These are phyloP conservation scores for Oscheius sp. DNA, from an alignment of 2,888 invertebrate genomes.

Conservation along the genomic window DNA sequence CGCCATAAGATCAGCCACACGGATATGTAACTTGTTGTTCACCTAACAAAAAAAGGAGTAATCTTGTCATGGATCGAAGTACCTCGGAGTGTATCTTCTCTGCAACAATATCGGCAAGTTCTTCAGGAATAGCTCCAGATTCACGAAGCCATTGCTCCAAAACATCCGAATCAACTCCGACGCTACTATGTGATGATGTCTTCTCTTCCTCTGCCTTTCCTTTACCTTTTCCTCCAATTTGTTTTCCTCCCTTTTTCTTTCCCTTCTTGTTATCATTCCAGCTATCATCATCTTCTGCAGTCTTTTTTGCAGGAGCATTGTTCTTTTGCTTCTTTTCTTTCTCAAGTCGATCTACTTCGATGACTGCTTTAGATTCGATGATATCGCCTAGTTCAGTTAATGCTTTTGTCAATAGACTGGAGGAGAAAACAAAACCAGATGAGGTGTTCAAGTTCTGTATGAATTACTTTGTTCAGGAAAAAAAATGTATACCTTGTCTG, in stretches of 20 bases:
- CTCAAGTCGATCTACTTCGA: constrained; percentile 45
- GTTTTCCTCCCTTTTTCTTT: constrained; percentile 45
- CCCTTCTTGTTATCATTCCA: constrained; percentile 57
- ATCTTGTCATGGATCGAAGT: not conserved
- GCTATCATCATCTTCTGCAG: constrained; percentile 42
- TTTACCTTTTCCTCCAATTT: constrained; percentile 41
- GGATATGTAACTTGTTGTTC: constrained; percentile 10
- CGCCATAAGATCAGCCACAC: constrained; percentile 35
- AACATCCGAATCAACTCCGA: constrained; percentile 13
- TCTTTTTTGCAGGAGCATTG: constrained; percentile 29
- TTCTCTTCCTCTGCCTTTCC: constrained; percentile 21
- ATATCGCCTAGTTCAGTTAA: constrained; percentile 38
- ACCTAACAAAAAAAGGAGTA: no score
- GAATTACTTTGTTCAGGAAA: not conserved
- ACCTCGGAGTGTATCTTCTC: constrained; percentile 29
- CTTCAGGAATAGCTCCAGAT: constrained; percentile 39
- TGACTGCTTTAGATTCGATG: constrained; percentile 48
- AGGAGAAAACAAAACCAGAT: constrained; percentile 46
- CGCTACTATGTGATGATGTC: not conserved
- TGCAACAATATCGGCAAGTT: constrained; percentile 33
- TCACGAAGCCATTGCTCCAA: constrained; percentile 39
- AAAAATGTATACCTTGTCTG: constrained; percentile 23
- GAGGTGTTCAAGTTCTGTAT: constrained; percentile 27
- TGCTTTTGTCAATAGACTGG: constrained; percentile 38
- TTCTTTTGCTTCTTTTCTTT: constrained; percentile 49